phyloP scores from a whole-genome alignment of 2,888 invertebrate genomes.

The Alitta virens region DNA sequence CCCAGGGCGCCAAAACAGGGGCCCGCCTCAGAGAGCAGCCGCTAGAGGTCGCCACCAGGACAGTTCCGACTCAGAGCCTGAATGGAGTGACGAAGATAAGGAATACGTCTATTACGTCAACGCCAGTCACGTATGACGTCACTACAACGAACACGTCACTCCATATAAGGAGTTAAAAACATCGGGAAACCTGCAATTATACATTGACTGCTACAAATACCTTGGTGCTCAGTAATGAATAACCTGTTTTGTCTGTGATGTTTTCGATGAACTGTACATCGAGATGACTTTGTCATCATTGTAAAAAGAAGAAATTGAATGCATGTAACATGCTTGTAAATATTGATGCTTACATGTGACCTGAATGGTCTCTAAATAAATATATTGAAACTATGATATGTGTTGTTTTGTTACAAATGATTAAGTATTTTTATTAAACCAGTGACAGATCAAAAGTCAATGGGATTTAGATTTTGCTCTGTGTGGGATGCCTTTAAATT shows the following conservation, averaged over 20 bases:
- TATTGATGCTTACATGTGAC: too few relatives aligned
- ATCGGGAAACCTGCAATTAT: neutral
- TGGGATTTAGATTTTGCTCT: too few relatives aligned
- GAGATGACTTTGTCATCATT: too few relatives aligned
- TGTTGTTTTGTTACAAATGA: too few relatives aligned
- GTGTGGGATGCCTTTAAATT: too few relatives aligned
- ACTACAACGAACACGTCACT: neutral
- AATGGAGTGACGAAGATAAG: slow-evolving; percentile 15
- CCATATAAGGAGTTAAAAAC: neutral
- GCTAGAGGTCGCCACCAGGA: neutral
- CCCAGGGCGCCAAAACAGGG: neutral
- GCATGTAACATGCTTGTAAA: too few relatives aligned
- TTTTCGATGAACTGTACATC: neutral
- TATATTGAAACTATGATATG: too few relatives aligned
- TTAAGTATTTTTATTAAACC: too few relatives aligned
- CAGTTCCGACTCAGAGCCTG: slow-evolving; percentile 3
- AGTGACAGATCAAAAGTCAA: too few relatives aligned
- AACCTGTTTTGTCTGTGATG: too few relatives aligned
- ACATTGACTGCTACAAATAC: neutral
- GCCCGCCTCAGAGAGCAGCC: neutral
- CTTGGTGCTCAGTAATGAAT: neutral
- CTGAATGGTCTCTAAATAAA: too few relatives aligned
- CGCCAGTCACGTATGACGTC: slow-evolving; percentile 12
- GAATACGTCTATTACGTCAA: slow-evolving; percentile 16
- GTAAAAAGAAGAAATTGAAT: too few relatives aligned